Evolutionary conservation across 2,797 vertebrate genomes (phyloP).

Genomic region (Cottoperca gobio): DNA sequence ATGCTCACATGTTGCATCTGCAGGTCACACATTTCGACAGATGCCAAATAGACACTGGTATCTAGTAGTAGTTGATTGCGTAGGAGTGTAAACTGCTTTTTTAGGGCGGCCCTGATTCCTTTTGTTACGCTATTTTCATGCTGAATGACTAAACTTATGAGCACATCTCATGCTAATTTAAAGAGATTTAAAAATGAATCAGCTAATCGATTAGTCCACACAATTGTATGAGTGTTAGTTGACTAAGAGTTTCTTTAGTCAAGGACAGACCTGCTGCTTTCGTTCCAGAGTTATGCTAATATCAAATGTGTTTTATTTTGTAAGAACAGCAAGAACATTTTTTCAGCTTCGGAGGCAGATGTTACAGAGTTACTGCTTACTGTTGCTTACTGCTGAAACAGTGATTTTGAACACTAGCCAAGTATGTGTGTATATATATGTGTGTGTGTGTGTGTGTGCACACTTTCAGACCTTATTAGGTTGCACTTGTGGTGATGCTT

Average conservation of each 20-base stretch:
- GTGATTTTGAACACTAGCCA: constrained; percentile 66
- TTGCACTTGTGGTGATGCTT: constrained; percentile 80
- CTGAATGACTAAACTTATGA: no score
- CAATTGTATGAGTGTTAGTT: no score
- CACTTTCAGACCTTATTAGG: constrained; percentile 85
- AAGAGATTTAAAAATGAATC: no score
- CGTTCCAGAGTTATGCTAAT: neutral
- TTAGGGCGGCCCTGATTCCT: no score
- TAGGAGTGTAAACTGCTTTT: neutral
- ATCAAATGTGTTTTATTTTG: neutral
- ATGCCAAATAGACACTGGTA: neutral
- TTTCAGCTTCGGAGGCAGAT: constrained; percentile 51
- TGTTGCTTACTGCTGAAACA: constrained; percentile 72
- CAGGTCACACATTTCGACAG: no score
- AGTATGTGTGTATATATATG: constrained; percentile 47
- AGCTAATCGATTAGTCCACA: no score
- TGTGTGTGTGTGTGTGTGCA: constrained; percentile 28
- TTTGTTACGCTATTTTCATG: no score
- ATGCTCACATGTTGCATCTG: neutral
- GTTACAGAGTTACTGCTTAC: constrained; percentile 71
- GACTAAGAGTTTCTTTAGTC: no score
- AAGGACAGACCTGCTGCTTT: no score
- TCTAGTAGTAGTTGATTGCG: neutral
- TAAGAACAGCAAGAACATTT: neutral
- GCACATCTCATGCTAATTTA: no score